Conservation (phyloP, 2,113 vertebrate genomes). For the Crotalus horridus region DNA sequence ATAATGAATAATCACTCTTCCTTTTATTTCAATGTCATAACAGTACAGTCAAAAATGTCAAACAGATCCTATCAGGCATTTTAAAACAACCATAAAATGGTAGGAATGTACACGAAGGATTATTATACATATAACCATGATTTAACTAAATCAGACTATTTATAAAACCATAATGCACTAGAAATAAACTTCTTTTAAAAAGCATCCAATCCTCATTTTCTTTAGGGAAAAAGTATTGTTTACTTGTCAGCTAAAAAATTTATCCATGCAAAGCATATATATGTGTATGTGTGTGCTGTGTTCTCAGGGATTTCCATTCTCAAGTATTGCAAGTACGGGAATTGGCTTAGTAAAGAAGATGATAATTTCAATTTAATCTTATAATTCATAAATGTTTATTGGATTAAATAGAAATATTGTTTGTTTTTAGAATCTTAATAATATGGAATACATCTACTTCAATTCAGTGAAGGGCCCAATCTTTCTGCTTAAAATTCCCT, state of each 20-base stretch:
- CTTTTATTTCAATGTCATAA: slow-evolving; percentile 66
- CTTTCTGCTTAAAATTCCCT: not conserved
- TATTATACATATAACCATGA: slow-evolving; percentile 36
- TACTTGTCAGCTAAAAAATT: slow-evolving; percentile 7
- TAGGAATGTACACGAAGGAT: slow-evolving; percentile 50
- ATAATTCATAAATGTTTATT: not conserved
- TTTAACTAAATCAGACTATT: slow-evolving; percentile 37
- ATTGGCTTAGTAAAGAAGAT: not conserved
- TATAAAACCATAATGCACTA: slow-evolving; percentile 40
- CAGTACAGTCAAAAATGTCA: slow-evolving; percentile 66
- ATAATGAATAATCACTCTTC: slow-evolving; percentile 63
- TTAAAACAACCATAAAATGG: slow-evolving; percentile 46
- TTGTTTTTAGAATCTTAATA: slow-evolving; percentile 8
- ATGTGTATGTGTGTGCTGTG: not conserved
- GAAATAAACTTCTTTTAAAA: slow-evolving; percentile 42
- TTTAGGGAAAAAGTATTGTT: slow-evolving; percentile 31
- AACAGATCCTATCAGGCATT: slow-evolving; percentile 66
- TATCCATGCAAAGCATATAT: not conserved
- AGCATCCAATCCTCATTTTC: slow-evolving; percentile 34
- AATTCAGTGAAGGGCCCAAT: not conserved
- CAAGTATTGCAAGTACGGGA: not conserved
- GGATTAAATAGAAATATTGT: not conserved
- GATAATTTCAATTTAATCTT: not conserved
- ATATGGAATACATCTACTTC: not conserved
- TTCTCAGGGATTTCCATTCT: not conserved